Conservation (phyloP, 2,888 invertebrate species). For the Tiliacea citrago region DNA sequence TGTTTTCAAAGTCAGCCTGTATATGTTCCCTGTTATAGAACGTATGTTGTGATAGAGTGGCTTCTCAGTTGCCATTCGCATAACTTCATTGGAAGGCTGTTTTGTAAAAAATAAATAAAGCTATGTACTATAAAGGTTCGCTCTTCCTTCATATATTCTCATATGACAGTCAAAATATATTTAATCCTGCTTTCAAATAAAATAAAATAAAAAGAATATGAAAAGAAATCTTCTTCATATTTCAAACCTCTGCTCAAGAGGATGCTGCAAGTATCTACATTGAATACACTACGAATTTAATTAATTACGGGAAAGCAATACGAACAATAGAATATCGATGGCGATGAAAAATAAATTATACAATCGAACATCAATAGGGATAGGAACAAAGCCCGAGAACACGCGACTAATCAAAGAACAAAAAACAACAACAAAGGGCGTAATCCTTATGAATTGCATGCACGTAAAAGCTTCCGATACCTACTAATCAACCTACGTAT, state of each 20-base stretch:
- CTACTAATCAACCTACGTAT: background rate
- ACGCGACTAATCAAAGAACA: constrained; percentile 22
- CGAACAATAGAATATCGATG: constrained; percentile 3
- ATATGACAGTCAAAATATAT: too few relatives aligned
- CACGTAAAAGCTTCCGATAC: constrained; percentile 20
- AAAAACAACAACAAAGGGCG: constrained; percentile 14
- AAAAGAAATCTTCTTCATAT: too few relatives aligned
- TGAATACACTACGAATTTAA: constrained; percentile 1
- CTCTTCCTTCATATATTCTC: too few relatives aligned
- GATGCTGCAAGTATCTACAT: background rate
- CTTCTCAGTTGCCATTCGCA: background rate
- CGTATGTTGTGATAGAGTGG: background rate
- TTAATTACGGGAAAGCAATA: constrained; percentile 6
- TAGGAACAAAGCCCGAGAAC: constrained; percentile 3
- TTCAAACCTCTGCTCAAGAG: background rate
- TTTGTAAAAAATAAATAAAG: background rate
- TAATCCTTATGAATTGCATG: constrained; percentile 5
- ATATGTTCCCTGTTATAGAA: background rate
- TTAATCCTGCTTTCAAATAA: background rate
- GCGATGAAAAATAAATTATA: constrained; percentile 7
- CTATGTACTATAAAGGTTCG: background rate
- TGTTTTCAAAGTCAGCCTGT: too few relatives aligned
- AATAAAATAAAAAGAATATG: too few relatives aligned
- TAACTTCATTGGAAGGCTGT: too few relatives aligned
- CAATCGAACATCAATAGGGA: background rate